These are phyloP conservation scores for Trichonephila clavipes DNA, from an alignment of 1,140 invertebrate genomes.

Conservation along the genomic window DNA sequence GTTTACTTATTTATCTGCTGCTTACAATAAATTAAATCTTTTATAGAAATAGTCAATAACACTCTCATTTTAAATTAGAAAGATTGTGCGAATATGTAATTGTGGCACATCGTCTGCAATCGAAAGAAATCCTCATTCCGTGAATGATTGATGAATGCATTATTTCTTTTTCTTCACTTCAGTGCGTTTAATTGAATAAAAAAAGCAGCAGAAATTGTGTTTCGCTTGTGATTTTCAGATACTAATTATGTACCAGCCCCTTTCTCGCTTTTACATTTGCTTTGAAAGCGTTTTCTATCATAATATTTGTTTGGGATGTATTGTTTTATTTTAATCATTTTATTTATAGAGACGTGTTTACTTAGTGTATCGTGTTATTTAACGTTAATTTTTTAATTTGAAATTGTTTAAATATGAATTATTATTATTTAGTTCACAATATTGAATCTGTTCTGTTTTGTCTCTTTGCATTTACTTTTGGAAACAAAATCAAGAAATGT, in stretches of 20 bases:
- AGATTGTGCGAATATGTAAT: conserved; percentile 1
- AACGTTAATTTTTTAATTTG: not conserved
- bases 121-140: not conserved
- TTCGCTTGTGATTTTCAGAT: not conserved
- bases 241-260: not conserved
- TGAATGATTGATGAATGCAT: conserved; percentile 22
- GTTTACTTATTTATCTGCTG: not conserved
- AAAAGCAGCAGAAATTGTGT: not conserved
- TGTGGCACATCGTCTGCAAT: not conserved
- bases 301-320: not conserved
- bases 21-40: not conserved
- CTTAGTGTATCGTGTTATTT: not conserved
- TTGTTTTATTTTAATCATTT: not conserved
- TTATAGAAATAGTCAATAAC: not conserved
- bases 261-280: not conserved
- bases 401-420: not conserved
- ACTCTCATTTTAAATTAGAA: conserved; percentile 12
- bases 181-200: conserved; percentile 9
- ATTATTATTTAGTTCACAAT: too few species aligned
- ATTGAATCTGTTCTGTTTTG: too few species aligned
- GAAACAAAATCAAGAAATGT: too few species aligned
- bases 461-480: too few species aligned
- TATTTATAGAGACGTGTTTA: not conserved
- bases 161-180: not conserved
- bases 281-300: not conserved